Conservation (phyloP, 2,888 invertebrate species). For the Drosophila melanocephala region DNA sequence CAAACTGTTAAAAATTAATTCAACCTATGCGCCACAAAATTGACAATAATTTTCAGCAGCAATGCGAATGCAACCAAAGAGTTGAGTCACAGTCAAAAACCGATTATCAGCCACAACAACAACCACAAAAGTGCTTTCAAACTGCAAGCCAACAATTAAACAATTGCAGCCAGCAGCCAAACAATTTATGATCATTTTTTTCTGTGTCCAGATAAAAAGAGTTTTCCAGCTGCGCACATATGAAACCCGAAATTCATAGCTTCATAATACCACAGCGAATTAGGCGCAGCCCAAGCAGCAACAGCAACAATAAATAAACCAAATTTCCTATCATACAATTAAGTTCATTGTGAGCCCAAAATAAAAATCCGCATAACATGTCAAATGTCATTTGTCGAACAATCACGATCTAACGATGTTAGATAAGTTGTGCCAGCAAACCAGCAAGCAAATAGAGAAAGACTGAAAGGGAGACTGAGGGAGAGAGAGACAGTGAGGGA, state of each 20-base stretch:
- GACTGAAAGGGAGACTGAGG: background rate
- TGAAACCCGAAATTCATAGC: constrained; percentile 11
- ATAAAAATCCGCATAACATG: constrained; percentile 70
- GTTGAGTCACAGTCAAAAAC: constrained; percentile 79
- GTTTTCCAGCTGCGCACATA: constrained; percentile 40
- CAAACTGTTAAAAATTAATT: constrained; percentile 64
- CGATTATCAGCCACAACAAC: constrained; percentile 59
- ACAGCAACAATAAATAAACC: constrained; percentile 8
- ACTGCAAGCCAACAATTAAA: constrained; percentile 70
- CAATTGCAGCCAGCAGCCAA: constrained; percentile 67
- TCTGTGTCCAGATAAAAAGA: constrained; percentile 52
- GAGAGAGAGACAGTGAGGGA: background rate
- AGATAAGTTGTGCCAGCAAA: constrained; percentile 59
- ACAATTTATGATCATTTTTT: constrained; percentile 70
- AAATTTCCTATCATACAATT: constrained; percentile 56
- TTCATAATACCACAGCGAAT: constrained; percentile 28
- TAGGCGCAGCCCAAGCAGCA: constrained; percentile 34
- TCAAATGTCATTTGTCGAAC: constrained; percentile 79
- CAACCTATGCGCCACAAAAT: constrained; percentile 69
- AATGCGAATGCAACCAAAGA: constrained; percentile 54
- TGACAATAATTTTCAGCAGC: constrained; percentile 72
- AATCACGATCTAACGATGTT: constrained; percentile 76
- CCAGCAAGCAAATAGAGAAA: constrained; percentile 7
- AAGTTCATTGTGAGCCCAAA: constrained; percentile 51
- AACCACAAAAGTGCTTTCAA: constrained; percentile 40